Base-by-base conservation (phyloP, 1,140 invertebrate species). In the Potamilus streckersoni region DNA sequence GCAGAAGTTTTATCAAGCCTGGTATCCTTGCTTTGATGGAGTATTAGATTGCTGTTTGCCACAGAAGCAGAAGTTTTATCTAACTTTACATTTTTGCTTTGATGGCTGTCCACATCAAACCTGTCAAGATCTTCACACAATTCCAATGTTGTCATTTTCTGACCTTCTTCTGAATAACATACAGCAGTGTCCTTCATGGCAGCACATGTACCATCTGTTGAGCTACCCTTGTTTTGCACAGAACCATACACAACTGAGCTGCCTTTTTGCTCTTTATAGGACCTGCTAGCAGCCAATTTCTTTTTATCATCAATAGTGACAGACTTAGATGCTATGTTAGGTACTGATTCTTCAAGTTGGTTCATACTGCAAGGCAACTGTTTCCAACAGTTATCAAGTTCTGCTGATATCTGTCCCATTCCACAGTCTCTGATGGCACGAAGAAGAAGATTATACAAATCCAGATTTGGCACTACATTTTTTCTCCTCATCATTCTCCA, bases 401-500 rank as follows among this genome's bases (percentile, higher is more conserved):
- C 58, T 23, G 16, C 58, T 16, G 19, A 57, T 61, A 59, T 49
- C 17, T 76, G 23, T 1, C 95, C 96, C 78, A 96, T 90, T 67
- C 93, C 92, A 90, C 95, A 96, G 83, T 97, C 95, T 79, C 94
- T 92, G 0, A 94, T 92, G 86, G 93, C 93, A 81, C 94, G 91
- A 3, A 98, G 84, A 80, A 98, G 89, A 31, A 97, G 90, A 92
- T 97, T 97, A 83, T 95, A 98, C 12, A 93, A 93, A 77, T 91
- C 94, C 74, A 94, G 88, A 84, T 92, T 92, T 2, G 95, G 95
- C 69, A 88, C 91, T 11, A 96, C 90, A 65, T 90, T 92, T 79
- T 91, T 90, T 71, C 91, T 83, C 56, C 92, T 85, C 93, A 98
- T 94, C 90, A 95, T 93, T 66, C 94, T 92, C 95, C 95, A 97